Base-by-base conservation (phyloP, 2,888 invertebrate genomes). In the Drosophila tanythrix region DNA sequence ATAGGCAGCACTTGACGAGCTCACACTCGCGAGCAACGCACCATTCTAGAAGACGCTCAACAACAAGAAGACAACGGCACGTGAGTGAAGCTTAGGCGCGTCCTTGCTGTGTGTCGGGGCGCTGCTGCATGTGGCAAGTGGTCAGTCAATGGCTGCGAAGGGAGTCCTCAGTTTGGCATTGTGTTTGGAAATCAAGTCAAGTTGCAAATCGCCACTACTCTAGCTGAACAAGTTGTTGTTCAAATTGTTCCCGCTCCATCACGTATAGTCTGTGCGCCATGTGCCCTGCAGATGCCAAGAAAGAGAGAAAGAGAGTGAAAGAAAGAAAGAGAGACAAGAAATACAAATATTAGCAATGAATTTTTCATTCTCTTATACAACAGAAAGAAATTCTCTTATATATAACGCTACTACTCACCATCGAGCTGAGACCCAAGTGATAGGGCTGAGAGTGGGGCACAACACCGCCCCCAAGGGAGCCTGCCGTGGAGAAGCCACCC, bases 221-320 rank as follows among this genome's bases (percentile, higher is more conserved):
- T 93, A 93, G 89, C 92, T 93, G 91, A 93, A 93, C 90, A 93
- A 91, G 89, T 93, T 93, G 88, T 92, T 92, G 92, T 93, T 93
- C 90, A 93, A 88, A 86, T 92, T 93, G 88, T 93, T 93, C 83
- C 93, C 92, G 88, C 92, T 93, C 93, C 96, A 97, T 97, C 97
- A 97, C 96, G 97, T 97, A 94, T 97, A 97, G 94, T 97, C 97
- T 92, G 97, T 96, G 94, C 97, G 95, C 97, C 97, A 97, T 92
- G 97, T 96, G 93, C 96, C 96, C 97, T 97, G 93, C 91, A 91
- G 56, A 87, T 92, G 88, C 52, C 27, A 18, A 50, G 33, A 10
- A 83, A 43, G 71, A 57, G 58, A 50, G 1, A 88, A 61, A 73
- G 63, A 40, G 43, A 68, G 46, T 46, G 75, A 78, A 50, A 66